phyloP scores from a whole-genome alignment of 2,797 vertebrate genomes.

The Glossophaga mutica region DNA sequence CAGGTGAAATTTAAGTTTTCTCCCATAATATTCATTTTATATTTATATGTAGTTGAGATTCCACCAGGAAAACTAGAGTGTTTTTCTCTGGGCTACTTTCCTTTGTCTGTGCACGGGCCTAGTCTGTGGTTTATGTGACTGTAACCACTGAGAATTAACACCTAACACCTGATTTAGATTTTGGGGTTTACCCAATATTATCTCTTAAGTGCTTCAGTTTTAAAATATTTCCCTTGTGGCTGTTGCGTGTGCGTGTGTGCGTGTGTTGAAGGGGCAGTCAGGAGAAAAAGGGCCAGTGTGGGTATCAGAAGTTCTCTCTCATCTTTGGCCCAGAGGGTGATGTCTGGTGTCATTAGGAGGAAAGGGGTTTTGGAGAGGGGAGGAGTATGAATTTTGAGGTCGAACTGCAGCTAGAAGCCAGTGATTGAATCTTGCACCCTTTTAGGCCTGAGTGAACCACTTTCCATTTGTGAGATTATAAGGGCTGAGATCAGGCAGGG shows the following conservation, averaged over 20 bases:
- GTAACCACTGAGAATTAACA: not conserved
- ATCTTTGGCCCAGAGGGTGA: not conserved
- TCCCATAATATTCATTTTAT: not conserved
- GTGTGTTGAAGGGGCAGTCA: not conserved
- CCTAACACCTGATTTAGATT: not conserved
- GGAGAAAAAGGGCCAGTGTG: not conserved
- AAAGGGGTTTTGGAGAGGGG: not conserved
- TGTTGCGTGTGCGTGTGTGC: not conserved
- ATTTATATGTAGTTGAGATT: not conserved
- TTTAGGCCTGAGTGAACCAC: not conserved
- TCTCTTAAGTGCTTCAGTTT: constrained; percentile 5
- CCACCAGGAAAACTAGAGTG: not conserved
- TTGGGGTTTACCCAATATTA: not conserved
- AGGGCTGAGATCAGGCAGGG: not conserved
- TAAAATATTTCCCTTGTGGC: not conserved
- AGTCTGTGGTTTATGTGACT: not conserved
- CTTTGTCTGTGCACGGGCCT: not conserved
- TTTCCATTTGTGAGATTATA: not conserved
- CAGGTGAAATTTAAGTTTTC: constrained; percentile 7
- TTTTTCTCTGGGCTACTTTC: not conserved
- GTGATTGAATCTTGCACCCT: not conserved
- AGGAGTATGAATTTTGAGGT: not conserved
- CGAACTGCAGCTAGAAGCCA: not conserved
- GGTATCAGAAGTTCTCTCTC: not conserved
- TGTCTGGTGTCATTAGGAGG: not conserved